Base-by-base conservation (phyloP, 1,140 invertebrate genomes). In the Latrodectus geometricus region DNA sequence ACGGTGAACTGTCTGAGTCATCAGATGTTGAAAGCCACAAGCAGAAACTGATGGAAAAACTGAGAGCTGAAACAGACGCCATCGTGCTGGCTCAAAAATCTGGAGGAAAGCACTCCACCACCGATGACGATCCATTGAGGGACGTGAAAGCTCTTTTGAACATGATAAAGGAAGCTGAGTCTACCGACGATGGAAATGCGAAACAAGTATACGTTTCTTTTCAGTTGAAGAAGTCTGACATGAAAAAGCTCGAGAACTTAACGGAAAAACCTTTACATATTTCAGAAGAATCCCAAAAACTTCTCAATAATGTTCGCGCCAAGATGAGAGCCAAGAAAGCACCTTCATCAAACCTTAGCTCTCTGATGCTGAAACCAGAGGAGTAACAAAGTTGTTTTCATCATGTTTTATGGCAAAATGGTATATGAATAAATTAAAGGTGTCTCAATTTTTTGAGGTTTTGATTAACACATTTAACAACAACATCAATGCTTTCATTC, bases 251-350 rank as follows among this genome's bases (percentile, higher is more conserved):
- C 17, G 69, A 73, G 15, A 56, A 65, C n/a, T 23, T 74, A 15
- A 49, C 54, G 3, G 66, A 68, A 9, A 74, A 56, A 8, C 69
- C 70, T 9, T 65, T 20, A 0, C 52, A 54, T n/a, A 20, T 83
- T 35, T 49, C 69, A 0, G 80, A 81, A 56, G 79, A 81, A 72
- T 81, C 79, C 2, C 79, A 81, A 20, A 52, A 68, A 48, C 12
- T 81, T 48, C 15, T 81, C 0, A 81, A 81, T 23, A 81, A 68
- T 12, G 79, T 81, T 4, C 49, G 79, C 14, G n/a, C 79, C 5
- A 81, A 81, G 35, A 81, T 81, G 79, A 72, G 68, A 56, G 79
- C 79, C 8, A 81, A 81, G 50, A 81, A 81, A 23, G 50, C 68
- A 11, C 68, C 50, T 7, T 4, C 9, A 15, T 20, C 23, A 7